Evolutionary conservation across 2,113 vertebrate species (phyloP).

Genomic region (Uria lomvia): DNA sequence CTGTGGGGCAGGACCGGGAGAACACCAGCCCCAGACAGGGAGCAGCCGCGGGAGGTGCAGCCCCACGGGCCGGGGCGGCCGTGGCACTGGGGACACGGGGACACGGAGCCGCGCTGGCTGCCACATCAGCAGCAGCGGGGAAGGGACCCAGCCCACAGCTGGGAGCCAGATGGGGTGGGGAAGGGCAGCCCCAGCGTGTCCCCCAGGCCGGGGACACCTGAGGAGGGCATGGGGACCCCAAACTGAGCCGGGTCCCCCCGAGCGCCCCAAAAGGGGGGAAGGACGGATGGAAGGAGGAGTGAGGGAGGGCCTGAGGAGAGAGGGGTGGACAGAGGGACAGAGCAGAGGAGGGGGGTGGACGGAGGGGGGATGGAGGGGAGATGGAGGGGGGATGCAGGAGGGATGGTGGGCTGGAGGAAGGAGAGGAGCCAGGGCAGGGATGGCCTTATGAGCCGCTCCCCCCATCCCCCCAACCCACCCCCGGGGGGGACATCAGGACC

Average conservation of each 20-base stretch:
- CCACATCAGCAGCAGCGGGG: neutral
- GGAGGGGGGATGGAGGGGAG: no score
- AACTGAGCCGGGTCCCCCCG: neutral
- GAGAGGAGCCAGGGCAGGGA: neutral
- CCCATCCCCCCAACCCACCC: neutral
- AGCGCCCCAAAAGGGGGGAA: neutral
- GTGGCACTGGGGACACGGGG: neutral
- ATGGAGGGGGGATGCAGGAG: neutral
- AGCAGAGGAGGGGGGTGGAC: neutral
- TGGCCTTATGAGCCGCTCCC: neutral
- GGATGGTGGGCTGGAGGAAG: neutral
- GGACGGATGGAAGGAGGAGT: neutral
- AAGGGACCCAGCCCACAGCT: neutral
- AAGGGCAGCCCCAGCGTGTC: neutral
- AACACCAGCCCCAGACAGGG: neutral
- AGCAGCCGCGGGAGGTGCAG: neutral
- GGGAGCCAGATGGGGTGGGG: neutral
- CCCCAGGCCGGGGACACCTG: neutral
- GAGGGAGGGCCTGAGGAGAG: neutral
- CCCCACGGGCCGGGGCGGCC: neutral
- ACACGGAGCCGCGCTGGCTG: neutral
- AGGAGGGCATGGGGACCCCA: neutral
- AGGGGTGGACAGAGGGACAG: neutral
- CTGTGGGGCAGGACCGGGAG: neutral
- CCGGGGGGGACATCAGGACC: neutral